Evolutionary conservation across 23 tunicate species (phyloP).

Genomic region (Corella eumyota): DNA sequence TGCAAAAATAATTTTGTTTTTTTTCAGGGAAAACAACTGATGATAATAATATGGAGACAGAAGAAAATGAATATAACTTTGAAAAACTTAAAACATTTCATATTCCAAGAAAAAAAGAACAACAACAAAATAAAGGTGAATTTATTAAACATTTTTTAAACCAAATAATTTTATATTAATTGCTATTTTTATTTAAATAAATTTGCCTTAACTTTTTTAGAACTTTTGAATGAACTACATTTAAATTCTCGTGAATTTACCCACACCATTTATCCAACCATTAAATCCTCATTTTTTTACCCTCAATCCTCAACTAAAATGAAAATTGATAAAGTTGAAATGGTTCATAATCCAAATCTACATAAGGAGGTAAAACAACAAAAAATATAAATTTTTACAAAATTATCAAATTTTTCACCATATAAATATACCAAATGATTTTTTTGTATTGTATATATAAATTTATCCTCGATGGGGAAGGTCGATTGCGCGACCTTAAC

Average conservation of each 20-base stretch:
- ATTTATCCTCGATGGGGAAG: too few species aligned
- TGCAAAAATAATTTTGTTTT: too few species aligned
- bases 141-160: conserved; percentile 1
- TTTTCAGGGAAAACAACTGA: too few species aligned
- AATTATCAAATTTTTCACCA: too few species aligned
- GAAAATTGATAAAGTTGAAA: conserved; percentile 26
- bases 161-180: neutral
- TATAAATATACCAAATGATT: too few species aligned
- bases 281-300: conserved; percentile 64
- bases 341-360: conserved; percentile 37
- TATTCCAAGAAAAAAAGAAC: conserved; percentile 76
- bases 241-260: conserved; percentile 59
- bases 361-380: conserved; percentile 47
- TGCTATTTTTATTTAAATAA: too few species aligned
- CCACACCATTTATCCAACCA: conserved; percentile 53
- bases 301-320: conserved; percentile 42
- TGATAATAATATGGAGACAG: too few species aligned
- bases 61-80: conserved; percentile 44
- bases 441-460: too few species aligned
- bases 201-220: too few species aligned
- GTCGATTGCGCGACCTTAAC: too few species aligned
- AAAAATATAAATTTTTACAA: too few species aligned
- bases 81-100: conserved; percentile 77
- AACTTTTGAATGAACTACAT: conserved; percentile 24
- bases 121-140: conserved; percentile 42